phyloP scores from a whole-genome alignment of 2,797 vertebrate species.

The Coluber constrictor region DNA sequence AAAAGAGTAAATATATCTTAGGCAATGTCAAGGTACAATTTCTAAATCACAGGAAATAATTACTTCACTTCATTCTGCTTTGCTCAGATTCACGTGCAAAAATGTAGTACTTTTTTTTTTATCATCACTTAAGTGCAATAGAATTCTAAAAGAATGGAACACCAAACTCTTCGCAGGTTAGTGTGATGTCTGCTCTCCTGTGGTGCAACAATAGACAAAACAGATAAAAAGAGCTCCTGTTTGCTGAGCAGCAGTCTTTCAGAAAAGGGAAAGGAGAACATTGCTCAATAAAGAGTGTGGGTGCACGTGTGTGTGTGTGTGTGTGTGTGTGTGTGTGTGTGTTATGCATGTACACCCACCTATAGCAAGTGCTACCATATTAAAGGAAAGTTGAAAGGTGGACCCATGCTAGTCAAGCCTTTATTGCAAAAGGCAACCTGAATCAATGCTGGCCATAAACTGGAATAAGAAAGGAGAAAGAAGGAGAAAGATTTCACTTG shows the following conservation, averaged over 20 bases:
- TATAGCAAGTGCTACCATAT: conserved; percentile 5
- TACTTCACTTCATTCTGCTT: not conserved
- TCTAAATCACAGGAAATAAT: not conserved
- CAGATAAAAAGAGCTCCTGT: conserved; percentile 18
- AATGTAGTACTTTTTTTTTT: conserved; percentile 17
- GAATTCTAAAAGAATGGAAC: conserved; percentile 21
- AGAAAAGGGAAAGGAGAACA: conserved; percentile 28
- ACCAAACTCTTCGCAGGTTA: conserved; percentile 10
- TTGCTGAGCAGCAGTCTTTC: conserved; percentile 34
- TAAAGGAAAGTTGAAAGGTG: conserved; percentile 15
- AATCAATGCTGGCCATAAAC: conserved; percentile 1
- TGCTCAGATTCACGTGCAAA: not conserved
- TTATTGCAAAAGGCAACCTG: conserved; percentile 12
- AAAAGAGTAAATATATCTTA: not conserved
- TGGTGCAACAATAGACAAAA: accelerated
- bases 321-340: not conserved
- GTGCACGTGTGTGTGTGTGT: not conserved
- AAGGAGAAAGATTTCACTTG: not conserved
- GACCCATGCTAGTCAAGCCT: not conserved
- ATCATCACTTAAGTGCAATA: conserved; percentile 6
- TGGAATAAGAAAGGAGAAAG: not conserved
- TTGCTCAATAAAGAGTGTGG: not conserved
- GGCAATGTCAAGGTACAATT: not conserved
- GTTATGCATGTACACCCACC: not conserved
- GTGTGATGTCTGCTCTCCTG: conserved; percentile 21